These are phyloP conservation scores for Cyclura pinguis DNA, from an alignment of 2,797 vertebrate species.

Conservation along the genomic window DNA sequence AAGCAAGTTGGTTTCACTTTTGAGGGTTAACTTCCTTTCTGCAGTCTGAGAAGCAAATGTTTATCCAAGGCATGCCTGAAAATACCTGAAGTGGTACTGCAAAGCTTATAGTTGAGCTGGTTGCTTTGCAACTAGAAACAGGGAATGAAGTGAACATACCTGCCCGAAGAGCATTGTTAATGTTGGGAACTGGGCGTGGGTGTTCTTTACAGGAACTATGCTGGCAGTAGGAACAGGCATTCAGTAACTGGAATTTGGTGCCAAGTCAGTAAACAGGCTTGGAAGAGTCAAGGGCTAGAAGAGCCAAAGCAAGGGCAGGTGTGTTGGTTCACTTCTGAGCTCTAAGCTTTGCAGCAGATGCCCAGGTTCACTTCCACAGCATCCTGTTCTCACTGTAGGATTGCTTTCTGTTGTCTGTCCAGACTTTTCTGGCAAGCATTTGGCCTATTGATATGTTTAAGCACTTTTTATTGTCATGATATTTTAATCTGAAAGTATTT, in stretches of 20 bases:
- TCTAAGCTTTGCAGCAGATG: no score
- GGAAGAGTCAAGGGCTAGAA: not conserved
- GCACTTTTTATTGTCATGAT: not conserved
- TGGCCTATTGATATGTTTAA: no score
- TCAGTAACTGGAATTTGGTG: not conserved
- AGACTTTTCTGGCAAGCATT: slow-evolving; percentile 2
- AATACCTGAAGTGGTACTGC: not conserved
- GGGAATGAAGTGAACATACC: not conserved
- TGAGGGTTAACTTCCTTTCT: not conserved
- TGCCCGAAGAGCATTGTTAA: slow-evolving; percentile 7
- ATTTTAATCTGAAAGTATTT: not conserved
- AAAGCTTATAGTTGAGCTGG: not conserved
- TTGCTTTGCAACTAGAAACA: not conserved
- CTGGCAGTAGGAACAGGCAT: not conserved
- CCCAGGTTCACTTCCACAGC: no score
- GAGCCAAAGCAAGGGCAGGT: no score
- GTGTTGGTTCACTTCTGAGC: no score
- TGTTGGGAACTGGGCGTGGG: not conserved
- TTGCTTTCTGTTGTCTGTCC: not conserved
- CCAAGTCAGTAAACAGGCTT: no score
- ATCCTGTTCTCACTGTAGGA: not conserved
- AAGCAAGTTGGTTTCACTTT: not conserved
- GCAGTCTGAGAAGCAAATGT: not conserved
- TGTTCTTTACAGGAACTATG: slow-evolving; percentile 4
- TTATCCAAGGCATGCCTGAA: not conserved